A percentile compares a stretch with the other conserved stretches of the same genome.
phyloP scores from a whole-genome alignment of 2,888 invertebrate genomes.

The Caenorhabditis auriculariae region DNA sequence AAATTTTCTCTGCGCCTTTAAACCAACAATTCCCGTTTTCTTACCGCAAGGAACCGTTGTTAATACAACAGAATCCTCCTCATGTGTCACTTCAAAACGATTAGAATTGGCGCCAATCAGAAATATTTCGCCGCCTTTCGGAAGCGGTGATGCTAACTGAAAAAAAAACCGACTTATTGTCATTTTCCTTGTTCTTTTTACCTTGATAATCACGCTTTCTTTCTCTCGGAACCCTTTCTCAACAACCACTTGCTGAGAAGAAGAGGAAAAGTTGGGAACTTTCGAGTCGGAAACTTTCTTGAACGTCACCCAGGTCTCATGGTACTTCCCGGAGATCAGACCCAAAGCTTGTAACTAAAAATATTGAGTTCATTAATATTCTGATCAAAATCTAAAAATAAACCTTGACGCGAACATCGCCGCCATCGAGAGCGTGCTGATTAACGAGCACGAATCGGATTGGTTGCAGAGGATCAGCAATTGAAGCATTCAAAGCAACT shows the following conservation, averaged over 20 bases:
- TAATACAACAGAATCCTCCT: too few relatives aligned
- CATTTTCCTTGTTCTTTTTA: background rate
- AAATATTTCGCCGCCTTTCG: too few relatives aligned
- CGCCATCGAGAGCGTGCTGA: conserved; percentile 21
- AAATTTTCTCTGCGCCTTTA: too few relatives aligned
- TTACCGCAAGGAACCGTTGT: too few relatives aligned
- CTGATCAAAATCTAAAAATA: background rate
- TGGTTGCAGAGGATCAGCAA: conserved; percentile 13
- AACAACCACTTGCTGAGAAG: conserved; percentile 16
- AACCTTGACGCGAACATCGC: conserved; percentile 13
- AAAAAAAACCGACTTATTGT: background rate
- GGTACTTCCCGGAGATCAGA: conserved; percentile 21
- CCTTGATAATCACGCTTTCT: conserved; percentile 19
- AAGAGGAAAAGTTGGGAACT: conserved; percentile 11
- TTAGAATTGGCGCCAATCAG: too few relatives aligned
- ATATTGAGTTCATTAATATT: background rate
- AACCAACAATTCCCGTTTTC: too few relatives aligned
- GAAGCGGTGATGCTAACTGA: too few relatives aligned
- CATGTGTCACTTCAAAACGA: too few relatives aligned
- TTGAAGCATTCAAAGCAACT: conserved; percentile 21
- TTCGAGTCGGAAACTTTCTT: conserved; percentile 4
- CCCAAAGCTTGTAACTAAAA: conserved; percentile 27
- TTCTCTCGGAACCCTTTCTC: conserved; percentile 15
- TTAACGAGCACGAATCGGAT: conserved; percentile 19
- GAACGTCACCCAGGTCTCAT: conserved; percentile 13